phyloP scores from a whole-genome alignment of 2,888 invertebrate species.

The Notodonta ziczac region DNA sequence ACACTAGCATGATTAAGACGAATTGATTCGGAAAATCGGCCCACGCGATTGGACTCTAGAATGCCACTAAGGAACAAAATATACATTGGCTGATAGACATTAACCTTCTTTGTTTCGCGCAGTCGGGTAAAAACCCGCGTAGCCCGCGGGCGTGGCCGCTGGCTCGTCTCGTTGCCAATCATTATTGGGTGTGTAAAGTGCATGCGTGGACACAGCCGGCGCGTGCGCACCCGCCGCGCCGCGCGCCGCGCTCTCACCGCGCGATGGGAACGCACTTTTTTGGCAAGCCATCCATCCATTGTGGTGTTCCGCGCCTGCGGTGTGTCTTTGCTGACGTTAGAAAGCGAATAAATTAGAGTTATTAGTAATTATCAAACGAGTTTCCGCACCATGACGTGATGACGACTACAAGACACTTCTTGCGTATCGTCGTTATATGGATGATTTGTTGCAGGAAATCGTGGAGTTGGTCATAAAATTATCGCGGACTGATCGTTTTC shows the following conservation, averaged over 20 bases:
- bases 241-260: conserved; percentile 32
- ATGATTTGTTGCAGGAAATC: conserved; percentile 9
- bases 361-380: conserved; percentile 39
- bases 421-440: neutral
- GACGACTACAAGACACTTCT: neutral
- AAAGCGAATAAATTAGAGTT: conserved; percentile 44
- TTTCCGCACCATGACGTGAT: conserved; percentile 27
- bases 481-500: neutral
- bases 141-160: conserved; percentile 14
- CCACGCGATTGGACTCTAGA: too few relatives aligned
- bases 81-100: too few relatives aligned
- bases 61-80: too few relatives aligned
- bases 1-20: too few relatives aligned
- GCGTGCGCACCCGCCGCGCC: conserved; percentile 10
- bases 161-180: neutral
- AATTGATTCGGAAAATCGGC: too few relatives aligned
- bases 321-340: conserved; percentile 42
- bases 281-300: conserved; percentile 42
- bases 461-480: neutral
- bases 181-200: conserved; percentile 14
- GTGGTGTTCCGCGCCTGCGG: conserved; percentile 28
- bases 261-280: conserved; percentile 53
- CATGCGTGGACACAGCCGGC: conserved; percentile 10
- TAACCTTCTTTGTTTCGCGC: too few relatives aligned
- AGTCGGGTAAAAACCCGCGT: conserved; percentile 1